A percentile compares a stretch with the other conserved stretches of the same genome.
phyloP scores from a whole-genome alignment of 2,797 vertebrate genomes.

The Enoplosus armatus region DNA sequence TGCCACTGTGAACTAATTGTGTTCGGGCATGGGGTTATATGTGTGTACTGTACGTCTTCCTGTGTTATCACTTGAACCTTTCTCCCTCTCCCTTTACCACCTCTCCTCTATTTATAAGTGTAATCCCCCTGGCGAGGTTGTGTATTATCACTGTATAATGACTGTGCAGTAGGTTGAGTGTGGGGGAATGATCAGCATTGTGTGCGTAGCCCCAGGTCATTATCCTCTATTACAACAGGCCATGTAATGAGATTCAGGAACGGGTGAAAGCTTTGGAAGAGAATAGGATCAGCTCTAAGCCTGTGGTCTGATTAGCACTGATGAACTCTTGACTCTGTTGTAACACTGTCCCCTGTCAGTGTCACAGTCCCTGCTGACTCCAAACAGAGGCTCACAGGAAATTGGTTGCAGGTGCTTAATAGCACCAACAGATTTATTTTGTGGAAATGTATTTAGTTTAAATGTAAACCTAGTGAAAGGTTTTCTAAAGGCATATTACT shows the following conservation, averaged over 20 bases:
- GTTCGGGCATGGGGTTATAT: constrained; percentile 24
- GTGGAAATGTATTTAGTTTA: constrained; percentile 20
- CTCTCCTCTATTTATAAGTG: constrained; percentile 68
- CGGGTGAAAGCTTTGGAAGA: constrained; percentile 76
- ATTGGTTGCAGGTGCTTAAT: constrained; percentile 69
- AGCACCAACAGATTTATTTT: constrained; percentile 38
- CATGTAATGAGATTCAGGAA: constrained; percentile 83
- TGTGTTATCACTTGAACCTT: constrained; percentile 48
- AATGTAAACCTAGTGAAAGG: constrained; percentile 8
- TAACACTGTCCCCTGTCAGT: constrained; percentile 70
- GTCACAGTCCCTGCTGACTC: constrained; percentile 68
- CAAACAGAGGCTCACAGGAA: constrained; percentile 39
- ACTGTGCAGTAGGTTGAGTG: constrained; percentile 73
- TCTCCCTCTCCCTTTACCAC: constrained; percentile 50
- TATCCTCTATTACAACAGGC: constrained; percentile 81
- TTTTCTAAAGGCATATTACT: constrained; percentile 29
- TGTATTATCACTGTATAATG: constrained; percentile 80
- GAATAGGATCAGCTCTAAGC: constrained; percentile 80
- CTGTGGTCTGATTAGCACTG: constrained; percentile 80
- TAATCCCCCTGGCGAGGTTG: constrained; percentile 69
- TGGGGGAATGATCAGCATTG: constrained; percentile 75
- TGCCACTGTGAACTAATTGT: constrained; percentile 42
- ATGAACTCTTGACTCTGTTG: constrained; percentile 83
- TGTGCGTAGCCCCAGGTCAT: constrained; percentile 77
- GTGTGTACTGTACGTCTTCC: constrained; percentile 43